Evolutionary conservation across 2,888 invertebrate genomes (phyloP).

Genomic region (Marronus borbonicus): DNA sequence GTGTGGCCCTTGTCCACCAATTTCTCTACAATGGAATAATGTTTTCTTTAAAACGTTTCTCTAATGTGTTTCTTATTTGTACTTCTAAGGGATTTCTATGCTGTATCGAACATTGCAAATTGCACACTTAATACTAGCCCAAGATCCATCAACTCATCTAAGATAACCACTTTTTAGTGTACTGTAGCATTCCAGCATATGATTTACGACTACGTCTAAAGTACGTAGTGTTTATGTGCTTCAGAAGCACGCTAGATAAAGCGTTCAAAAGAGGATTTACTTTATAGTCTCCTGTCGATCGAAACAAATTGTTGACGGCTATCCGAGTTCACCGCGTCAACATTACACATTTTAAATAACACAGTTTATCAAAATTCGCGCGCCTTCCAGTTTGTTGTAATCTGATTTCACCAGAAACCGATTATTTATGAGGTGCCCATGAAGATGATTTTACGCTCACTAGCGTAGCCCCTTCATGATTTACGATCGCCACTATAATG

Average conservation of each 20-base stretch:
- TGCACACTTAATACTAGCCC: too few relatives aligned
- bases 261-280: neutral
- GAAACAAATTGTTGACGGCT: slow-evolving; percentile 21
- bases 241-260: neutral
- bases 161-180: too few relatives aligned
- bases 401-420: slow-evolving; percentile 51
- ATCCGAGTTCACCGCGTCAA: slow-evolving; percentile 25
- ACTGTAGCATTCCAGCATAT: neutral
- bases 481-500: slow-evolving; percentile 43
- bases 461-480: slow-evolving; percentile 49
- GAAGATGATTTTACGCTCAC: slow-evolving; percentile 55
- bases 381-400: slow-evolving; percentile 45
- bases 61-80: too few relatives aligned
- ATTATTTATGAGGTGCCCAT: slow-evolving; percentile 56
- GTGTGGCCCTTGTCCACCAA: too few relatives aligned
- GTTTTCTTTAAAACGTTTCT: too few relatives aligned
- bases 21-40: too few relatives aligned
- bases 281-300: neutral
- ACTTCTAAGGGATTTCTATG: too few relatives aligned
- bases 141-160: too few relatives aligned
- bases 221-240: neutral
- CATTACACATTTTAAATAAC: slow-evolving; percentile 39
- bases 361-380: slow-evolving; percentile 39
- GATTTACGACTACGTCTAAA: neutral
- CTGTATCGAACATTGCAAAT: too few relatives aligned